Evolutionary conservation across 2,797 vertebrate species (phyloP), one percentile per base, ranked within the genome.

Genomic region (Enteromius viviparus): DNA sequence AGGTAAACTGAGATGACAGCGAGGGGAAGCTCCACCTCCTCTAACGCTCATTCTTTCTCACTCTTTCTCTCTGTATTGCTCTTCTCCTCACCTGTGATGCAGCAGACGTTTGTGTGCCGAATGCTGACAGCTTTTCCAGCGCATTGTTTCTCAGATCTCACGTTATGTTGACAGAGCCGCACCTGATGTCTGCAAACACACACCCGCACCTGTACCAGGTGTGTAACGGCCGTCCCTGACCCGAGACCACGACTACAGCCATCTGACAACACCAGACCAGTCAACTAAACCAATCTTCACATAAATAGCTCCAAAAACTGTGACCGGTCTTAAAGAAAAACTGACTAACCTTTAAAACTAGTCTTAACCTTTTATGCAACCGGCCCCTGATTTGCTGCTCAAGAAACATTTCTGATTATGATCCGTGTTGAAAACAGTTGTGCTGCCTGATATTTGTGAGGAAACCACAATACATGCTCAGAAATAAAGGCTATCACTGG

Each of bases 1-100:
- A 74, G 84, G 78, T 87, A 85, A 89, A 51, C 32, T 60, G 64
- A 81, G 85, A 84, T 84, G 88, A 87, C 88, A 86, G 80, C 82
- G 58, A 76, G 77, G 49, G 86, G 69, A 87, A 82, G 83, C 32
- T 65, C 49, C 64, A 86, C 58, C 51, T 40, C n/a, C 62, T 69
- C 42, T 47, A 47, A 42, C 10, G 10, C 80, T 51, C 76, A 6
- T 15, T 47, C 34, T 45, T 45, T 70, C 47, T 26, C 64, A 4
- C 21, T 45, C 68, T 47, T 65, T 81, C 34, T 34, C 47, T 21
- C 62, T 11, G 9, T 32, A n/a, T 10, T 68, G 37, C 7, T 47
- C 23, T 29, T 74, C 51, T 75, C 32, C 32, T 53, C 19, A 15
- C 12, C 51, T 8, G 6, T 40, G 11, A n/a, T 62, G 40, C 17